Evolutionary conservation across 2,113 vertebrate genomes (phyloP), one percentile per base, ranked within the genome.

Genomic region (Ceyx melanurus): DNA sequence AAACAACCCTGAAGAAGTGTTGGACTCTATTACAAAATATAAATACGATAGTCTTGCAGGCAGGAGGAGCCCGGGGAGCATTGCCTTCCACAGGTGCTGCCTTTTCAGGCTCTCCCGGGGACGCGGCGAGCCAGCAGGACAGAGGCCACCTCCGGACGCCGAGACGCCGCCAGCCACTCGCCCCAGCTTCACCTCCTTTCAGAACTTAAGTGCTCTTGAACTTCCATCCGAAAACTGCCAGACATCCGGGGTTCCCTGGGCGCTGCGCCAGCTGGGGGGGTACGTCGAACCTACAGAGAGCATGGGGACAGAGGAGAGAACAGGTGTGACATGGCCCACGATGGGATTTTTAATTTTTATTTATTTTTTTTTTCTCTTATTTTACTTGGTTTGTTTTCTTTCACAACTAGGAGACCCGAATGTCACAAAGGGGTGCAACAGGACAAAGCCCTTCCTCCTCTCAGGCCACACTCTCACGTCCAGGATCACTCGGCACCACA

Each of bases 191-290:
- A 98, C 84, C 97, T 98, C 97, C 97, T 97, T 86, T 98, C 98
- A 98, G 97, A 98, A 98, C 92, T 98, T 98, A 98, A 98, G 97
- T 97, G 97, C 96, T 97, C 98, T 97, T 82, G 98, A 97, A 97
- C 97, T 98, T 98, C 98, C 97, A 97, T 98, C 98, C 97, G 98
- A 98, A 98, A 98, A 98, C 96, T 98, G 98, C 98, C 98, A 98
- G 93, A 97, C 97, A 37, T 98, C 98, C 95, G 97, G 96, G 97
- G 96, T 94, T 97, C 97, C 97, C 98, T 97, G 98, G 97, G 97
- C 29, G 31, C 97, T 93, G 97, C 98, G 98, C 98, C 98, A 97
- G 97, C 97, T 95, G 97, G 97, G 94, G 96, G 97, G 96, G 96
- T 97, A 97, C 97, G 97, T 93, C 97, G 97, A 93, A 97, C 97